Conservation (phyloP, 2,113 vertebrate genomes). For the Tragulus kanchil region DNA sequence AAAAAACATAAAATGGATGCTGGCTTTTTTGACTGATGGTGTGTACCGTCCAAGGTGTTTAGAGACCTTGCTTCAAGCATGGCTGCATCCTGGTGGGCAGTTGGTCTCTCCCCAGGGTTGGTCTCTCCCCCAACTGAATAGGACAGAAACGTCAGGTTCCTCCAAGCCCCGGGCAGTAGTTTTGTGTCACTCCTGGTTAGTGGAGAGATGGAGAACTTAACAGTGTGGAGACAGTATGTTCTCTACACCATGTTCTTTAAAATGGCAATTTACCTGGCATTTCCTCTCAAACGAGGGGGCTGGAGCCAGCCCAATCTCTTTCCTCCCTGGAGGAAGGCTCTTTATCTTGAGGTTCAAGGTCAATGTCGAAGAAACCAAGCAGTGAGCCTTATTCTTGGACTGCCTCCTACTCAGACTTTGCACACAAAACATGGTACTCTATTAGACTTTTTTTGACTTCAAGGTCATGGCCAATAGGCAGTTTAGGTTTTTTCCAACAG, state of each 20-base stretch:
- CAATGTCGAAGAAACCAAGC: neutral
- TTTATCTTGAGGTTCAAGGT: neutral
- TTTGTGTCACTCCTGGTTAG: neutral
- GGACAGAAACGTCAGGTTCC: neutral
- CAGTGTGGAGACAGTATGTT: neutral
- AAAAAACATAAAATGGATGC: neutral
- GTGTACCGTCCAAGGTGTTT: too few species aligned
- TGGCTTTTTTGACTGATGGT: neutral
- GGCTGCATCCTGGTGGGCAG: neutral
- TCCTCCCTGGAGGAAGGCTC: neutral
- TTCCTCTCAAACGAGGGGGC: neutral
- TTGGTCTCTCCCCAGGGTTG: neutral
- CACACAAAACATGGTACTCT: neutral
- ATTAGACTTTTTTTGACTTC: constrained; percentile 62
- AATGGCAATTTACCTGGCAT: neutral
- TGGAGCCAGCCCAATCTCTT: neutral
- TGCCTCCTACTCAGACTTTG: neutral
- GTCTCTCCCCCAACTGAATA: neutral
- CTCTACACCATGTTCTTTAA: neutral
- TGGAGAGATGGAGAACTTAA: neutral
- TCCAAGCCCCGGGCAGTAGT: neutral
- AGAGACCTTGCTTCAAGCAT: neutral
- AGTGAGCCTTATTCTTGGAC: neutral
- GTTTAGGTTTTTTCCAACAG: neutral
- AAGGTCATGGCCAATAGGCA: constrained; percentile 50